Percentiles rank a stretch among this genome's conserved stretches.
Evolutionary conservation across 2,888 invertebrate genomes (phyloP).

Genomic region (Morpho deidamia): DNA sequence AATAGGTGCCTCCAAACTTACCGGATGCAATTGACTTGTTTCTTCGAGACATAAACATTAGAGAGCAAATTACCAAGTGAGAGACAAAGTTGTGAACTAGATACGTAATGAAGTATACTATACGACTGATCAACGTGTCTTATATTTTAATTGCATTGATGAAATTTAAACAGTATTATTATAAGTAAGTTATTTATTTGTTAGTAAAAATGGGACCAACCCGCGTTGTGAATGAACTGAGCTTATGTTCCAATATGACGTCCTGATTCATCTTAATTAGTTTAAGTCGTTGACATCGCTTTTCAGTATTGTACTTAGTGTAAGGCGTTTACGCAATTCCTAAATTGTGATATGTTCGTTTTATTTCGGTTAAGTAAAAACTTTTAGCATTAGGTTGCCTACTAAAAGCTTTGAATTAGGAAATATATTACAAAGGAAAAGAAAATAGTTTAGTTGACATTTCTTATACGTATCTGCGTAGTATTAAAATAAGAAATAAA

Average conservation of each 20-base stretch:
- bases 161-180: constrained; percentile 64
- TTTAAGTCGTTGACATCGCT: constrained; percentile 35
- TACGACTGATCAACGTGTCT: constrained; percentile 51
- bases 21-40: not conserved
- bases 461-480: too few relatives aligned
- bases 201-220: constrained; percentile 61
- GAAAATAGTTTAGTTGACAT: too few relatives aligned
- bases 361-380: constrained; percentile 44
- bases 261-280: constrained; percentile 21
- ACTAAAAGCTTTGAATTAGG: not conserved
- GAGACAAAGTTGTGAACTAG: constrained; percentile 22
- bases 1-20: not conserved
- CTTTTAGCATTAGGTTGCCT: constrained; percentile 14
- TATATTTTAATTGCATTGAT: constrained; percentile 38
- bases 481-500: too few relatives aligned
- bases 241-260: constrained; percentile 22
- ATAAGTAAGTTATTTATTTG: constrained; percentile 55
- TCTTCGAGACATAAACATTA: not conserved
- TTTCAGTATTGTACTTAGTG: constrained; percentile 43
- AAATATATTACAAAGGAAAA: too few relatives aligned
- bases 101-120: constrained; percentile 17
- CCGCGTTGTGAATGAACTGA: constrained; percentile 52
- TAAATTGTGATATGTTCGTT: constrained; percentile 72
- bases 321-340: constrained; percentile 63
- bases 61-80: constrained; percentile 15